Percentiles rank a stretch among this genome's conserved stretches.
phyloP scores from a whole-genome alignment of 1,140 invertebrate genomes.

The Drosophila azteca region DNA sequence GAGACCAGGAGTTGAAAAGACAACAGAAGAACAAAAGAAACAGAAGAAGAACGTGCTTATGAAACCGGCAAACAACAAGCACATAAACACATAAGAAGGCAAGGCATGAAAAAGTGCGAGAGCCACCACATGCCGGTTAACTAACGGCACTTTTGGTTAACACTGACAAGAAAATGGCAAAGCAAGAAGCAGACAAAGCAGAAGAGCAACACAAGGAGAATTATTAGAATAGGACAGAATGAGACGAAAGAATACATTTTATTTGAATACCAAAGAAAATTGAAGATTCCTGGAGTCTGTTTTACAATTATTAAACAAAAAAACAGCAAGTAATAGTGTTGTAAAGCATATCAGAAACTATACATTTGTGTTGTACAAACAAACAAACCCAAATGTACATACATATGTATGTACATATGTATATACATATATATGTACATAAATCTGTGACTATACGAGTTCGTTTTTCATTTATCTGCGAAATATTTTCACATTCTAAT shows the following conservation, averaged over 20 bases:
- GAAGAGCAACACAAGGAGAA: slow-evolving; percentile 3
- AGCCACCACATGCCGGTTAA: slow-evolving; percentile 20
- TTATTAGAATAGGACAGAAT: no score
- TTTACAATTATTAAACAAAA: no score
- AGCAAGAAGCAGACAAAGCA: slow-evolving; percentile 3
- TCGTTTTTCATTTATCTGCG: slow-evolving; percentile 8
- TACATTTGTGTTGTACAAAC: no score
- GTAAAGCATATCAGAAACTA: no score
- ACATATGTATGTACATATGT: no score
- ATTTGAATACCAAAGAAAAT: no score
- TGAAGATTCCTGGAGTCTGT: no score
- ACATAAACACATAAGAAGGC: slow-evolving; percentile 17
- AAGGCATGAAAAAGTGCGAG: slow-evolving; percentile 28
- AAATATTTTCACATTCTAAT: slow-evolving; percentile 28
- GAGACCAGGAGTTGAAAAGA: no score
- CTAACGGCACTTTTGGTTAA: slow-evolving; percentile 59
- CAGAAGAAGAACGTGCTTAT: slow-evolving; percentile 37
- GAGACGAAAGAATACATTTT: no score
- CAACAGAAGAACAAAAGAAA: not conserved
- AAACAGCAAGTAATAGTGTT: no score
- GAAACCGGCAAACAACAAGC: slow-evolving; percentile 41
- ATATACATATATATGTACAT: no score
- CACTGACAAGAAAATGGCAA: slow-evolving; percentile 44
- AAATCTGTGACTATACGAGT: slow-evolving; percentile 1
- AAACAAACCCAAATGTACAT: no score